Conservation (phyloP, 2,888 invertebrate genomes). For the Stenoptilia bipunctidactyla region DNA sequence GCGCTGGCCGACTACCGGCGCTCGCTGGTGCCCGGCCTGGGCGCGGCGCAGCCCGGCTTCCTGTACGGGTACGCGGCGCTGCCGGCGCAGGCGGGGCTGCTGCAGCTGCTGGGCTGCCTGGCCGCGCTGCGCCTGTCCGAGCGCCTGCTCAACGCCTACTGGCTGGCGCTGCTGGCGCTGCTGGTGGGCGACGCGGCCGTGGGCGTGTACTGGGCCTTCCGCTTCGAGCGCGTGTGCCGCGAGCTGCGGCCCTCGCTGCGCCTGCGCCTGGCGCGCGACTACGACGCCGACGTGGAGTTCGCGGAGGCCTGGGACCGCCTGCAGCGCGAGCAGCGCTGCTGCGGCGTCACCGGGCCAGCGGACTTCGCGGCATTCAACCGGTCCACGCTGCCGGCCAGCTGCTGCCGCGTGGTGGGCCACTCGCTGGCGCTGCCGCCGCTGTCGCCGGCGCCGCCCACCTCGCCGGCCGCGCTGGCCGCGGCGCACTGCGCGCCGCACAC, state of each 20-base stretch:
- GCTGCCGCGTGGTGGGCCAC: constrained; percentile 56
- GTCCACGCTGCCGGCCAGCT: constrained; percentile 53
- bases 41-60: constrained; percentile 84
- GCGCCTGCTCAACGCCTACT: constrained; percentile 85
- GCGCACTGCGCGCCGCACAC: constrained; percentile 60
- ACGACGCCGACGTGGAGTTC: constrained; percentile 79
- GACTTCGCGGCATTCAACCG: constrained; percentile 61
- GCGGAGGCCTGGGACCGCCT: constrained; percentile 83
- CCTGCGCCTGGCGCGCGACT: constrained; percentile 74
- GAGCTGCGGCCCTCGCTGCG: constrained; percentile 79
- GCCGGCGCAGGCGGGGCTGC: constrained; percentile 77
- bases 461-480: constrained; percentile 43
- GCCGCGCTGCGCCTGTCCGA: constrained; percentile 86
- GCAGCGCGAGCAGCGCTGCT: constrained; percentile 82
- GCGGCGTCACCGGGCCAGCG: constrained; percentile 78
- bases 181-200: constrained; percentile 87
- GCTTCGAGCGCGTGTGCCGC: constrained; percentile 80
- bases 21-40: constrained; percentile 79
- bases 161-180: constrained; percentile 82
- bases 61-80: constrained; percentile 88
- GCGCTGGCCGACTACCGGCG: constrained; percentile 80
- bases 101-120: constrained; percentile 84
- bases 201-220: constrained; percentile 88
- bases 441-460: constrained; percentile 37
- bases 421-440: constrained; percentile 65